Conservation (phyloP, 2,888 invertebrate genomes). For the Beris morrisii region DNA sequence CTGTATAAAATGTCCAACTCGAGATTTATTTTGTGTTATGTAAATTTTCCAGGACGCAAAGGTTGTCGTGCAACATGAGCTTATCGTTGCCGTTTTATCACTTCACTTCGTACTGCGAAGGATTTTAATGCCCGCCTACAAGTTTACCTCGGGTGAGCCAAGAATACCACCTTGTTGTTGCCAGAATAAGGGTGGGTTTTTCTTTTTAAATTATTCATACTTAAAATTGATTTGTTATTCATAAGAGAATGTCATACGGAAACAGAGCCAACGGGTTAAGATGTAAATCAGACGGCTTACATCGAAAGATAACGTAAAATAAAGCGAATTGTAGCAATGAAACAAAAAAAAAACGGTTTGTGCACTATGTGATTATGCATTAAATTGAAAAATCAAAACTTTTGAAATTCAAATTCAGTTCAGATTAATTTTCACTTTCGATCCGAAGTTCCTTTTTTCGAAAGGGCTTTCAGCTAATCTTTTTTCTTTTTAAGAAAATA, state of each 20-base stretch:
- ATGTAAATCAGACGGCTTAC: slow-evolving; percentile 7
- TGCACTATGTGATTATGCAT: too few species aligned
- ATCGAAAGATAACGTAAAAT: neutral
- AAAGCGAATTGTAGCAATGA: neutral
- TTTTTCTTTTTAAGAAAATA: too few species aligned
- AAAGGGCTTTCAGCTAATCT: too few species aligned
- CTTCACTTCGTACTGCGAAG: slow-evolving; percentile 5
- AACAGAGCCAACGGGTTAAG: neutral
- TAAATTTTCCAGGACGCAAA: slow-evolving; percentile 24
- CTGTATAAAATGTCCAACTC: slow-evolving; percentile 23
- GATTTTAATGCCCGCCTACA: slow-evolving; percentile 16
- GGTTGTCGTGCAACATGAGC: slow-evolving; percentile 31
- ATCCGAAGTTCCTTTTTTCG: too few species aligned
- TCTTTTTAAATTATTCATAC: slow-evolving; percentile 30
- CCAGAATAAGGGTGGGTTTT: neutral
- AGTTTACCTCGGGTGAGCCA: too few species aligned
- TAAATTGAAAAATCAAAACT: too few species aligned
- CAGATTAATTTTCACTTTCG: too few species aligned
- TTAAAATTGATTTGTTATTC: slow-evolving; percentile 31
- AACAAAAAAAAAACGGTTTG: too few species aligned
- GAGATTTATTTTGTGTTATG: slow-evolving; percentile 33
- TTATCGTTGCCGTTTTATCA: slow-evolving; percentile 29
- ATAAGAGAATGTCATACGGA: slow-evolving; percentile 20
- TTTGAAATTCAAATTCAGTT: too few species aligned
- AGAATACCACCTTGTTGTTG: too few species aligned